phyloP scores from a whole-genome alignment of 1,140 invertebrate species.

The Triops cancriformis region DNA sequence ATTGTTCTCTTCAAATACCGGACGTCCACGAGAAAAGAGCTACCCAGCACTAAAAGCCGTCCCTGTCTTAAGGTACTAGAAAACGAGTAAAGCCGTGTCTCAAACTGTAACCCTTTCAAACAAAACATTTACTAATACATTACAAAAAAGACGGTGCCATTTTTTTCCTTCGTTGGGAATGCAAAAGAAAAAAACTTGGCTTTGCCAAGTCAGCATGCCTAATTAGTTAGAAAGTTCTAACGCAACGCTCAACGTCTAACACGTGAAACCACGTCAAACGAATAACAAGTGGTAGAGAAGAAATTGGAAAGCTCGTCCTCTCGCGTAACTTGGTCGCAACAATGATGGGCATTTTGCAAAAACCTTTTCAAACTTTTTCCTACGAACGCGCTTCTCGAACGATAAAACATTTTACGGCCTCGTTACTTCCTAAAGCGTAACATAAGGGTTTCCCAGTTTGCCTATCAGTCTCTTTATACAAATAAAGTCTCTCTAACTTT shows the following conservation, averaged over 20 bases:
- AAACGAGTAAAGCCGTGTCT: neutral
- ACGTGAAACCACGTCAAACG: neutral
- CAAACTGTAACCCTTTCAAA: neutral
- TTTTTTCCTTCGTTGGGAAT: neutral
- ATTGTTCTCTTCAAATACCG: neutral
- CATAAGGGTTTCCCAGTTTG: neutral
- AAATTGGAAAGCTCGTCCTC: neutral
- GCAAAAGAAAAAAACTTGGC: neutral
- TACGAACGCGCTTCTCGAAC: neutral
- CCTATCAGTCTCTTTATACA: neutral
- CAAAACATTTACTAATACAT: neutral
- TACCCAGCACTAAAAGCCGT: neutral
- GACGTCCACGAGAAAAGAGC: neutral
- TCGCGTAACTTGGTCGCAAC: neutral
- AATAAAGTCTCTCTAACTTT: neutral
- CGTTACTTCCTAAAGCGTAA: neutral
- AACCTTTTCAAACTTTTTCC: neutral
- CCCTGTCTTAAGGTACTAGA: too few relatives aligned
- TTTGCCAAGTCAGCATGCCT: conserved; percentile 5
- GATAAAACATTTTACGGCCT: neutral
- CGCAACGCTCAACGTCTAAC: neutral
- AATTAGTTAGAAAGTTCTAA: conserved; percentile 14
- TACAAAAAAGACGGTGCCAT: neutral
- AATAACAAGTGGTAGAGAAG: neutral
- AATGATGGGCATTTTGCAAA: conserved; percentile 10